Evolutionary conservation across 2,113 vertebrate genomes (phyloP).

Genomic region (Nothobranchius kuhntae): DNA sequence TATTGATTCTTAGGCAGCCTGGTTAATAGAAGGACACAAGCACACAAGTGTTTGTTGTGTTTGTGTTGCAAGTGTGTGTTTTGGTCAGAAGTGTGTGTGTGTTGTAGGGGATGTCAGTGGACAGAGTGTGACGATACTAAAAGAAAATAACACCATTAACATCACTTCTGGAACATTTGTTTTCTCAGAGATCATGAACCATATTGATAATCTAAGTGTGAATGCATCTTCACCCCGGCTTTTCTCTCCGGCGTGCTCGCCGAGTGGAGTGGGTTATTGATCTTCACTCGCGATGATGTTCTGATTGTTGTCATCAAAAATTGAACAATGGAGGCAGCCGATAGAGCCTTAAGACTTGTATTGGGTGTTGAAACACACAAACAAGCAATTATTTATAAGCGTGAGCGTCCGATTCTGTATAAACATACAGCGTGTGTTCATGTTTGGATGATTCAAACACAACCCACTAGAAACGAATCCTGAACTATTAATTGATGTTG

Average conservation of each 20-base stretch:
- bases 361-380: constrained; percentile 63
- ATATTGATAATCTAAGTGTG: constrained; percentile 72
- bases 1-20: constrained; percentile 76
- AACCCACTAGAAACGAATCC: not conserved
- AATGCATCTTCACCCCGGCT: constrained; percentile 65
- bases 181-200: constrained; percentile 75
- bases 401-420: constrained; percentile 31
- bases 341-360: constrained; percentile 64
- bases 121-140: constrained; percentile 28
- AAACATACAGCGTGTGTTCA: constrained; percentile 47
- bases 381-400: constrained; percentile 72
- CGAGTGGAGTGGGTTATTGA: constrained; percentile 66
- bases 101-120: constrained; percentile 19
- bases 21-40: constrained; percentile 74
- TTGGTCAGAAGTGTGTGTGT: constrained; percentile 8
- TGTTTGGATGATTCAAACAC: constrained; percentile 11
- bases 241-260: constrained; percentile 42
- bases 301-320: constrained; percentile 73
- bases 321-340: constrained; percentile 65
- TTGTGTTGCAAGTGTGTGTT: constrained; percentile 24
- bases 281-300: constrained; percentile 47
- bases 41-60: constrained; percentile 34
- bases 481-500: constrained; percentile 4
- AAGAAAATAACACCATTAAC: constrained; percentile 76
- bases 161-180: constrained; percentile 73